These are phyloP conservation scores for Pungitius pungitius DNA, from an alignment of 2,113 vertebrate species.

Conservation along the genomic window DNA sequence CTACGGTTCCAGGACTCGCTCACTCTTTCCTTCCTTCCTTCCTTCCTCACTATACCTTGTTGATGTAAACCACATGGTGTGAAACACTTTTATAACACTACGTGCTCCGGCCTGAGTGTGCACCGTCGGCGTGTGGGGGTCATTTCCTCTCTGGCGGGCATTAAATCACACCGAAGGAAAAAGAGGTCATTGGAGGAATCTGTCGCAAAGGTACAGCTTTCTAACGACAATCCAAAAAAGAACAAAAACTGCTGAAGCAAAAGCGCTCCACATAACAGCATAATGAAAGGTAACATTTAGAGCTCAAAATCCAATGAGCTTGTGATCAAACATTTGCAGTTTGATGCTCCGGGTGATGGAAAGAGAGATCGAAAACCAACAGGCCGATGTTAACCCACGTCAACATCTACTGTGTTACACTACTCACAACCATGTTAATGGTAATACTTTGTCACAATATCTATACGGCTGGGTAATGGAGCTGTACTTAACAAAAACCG, in stretches of 20 bases:
- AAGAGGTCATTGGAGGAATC: slow-evolving; percentile 38
- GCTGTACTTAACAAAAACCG: not conserved
- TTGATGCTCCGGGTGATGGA: slow-evolving; percentile 33
- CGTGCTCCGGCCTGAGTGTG: slow-evolving; percentile 31
- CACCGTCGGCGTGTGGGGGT: slow-evolving; percentile 57
- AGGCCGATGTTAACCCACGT: slow-evolving; percentile 49
- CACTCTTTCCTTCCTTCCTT: not conserved
- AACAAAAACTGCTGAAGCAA: not conserved
- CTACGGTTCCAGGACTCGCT: slow-evolving; percentile 15
- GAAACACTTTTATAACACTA: slow-evolving; percentile 36
- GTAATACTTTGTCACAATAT: slow-evolving; percentile 1
- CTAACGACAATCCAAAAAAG: not conserved
- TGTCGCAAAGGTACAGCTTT: slow-evolving; percentile 54
- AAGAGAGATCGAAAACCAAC: slow-evolving; percentile 60
- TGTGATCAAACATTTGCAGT: slow-evolving; percentile 55
- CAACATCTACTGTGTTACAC: slow-evolving; percentile 29
- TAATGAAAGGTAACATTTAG: slow-evolving; percentile 10
- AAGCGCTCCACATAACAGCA: slow-evolving; percentile 5
- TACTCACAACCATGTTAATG: slow-evolving; percentile 12
- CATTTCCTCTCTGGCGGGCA: slow-evolving; percentile 65
- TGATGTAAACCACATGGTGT: slow-evolving; percentile 35
- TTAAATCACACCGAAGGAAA: slow-evolving; percentile 60
- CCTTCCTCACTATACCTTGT: slow-evolving; percentile 5
- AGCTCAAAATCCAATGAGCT: slow-evolving; percentile 16
- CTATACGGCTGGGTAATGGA: not conserved